Base-by-base conservation (phyloP, 2,113 vertebrate species). In the Collichthys lucidus region DNA sequence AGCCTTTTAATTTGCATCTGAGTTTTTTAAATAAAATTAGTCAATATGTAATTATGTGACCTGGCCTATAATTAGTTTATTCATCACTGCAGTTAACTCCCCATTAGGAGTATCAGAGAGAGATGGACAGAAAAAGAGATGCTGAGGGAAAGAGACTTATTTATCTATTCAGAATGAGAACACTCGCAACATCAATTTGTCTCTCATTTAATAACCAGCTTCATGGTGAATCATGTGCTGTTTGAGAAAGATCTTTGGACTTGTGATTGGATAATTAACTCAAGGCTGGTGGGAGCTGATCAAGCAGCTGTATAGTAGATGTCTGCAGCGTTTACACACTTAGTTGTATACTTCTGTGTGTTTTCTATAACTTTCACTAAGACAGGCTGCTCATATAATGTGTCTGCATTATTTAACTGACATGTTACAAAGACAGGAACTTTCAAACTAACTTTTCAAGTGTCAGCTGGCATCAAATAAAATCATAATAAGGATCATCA, bases 11-110 rank as follows among this genome's bases (percentile, higher is more conserved):
- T 94, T 93, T 94, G 90, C 93, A 93, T 94, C 91, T 84, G 77
- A 88, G 87, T 79, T 92, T 93, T 92, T 91, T 79, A 89, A 95
- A 95, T 94, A 93, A 94, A 94, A 94, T 94, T 88, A 94, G 93
- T 95, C 94, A 92, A 89, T 95, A 94, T 95, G 95, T 94, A 94
- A 96, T 96, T 94, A 94, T 94, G 93, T 94, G 95, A 94, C 95
- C 94, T 91, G 84, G 88, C 68, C 88, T 70, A 42, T 95, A 96
- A 96, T 95, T 95, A 94, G 95, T 95, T 96, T 95, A 95, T 95
- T 94, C 94, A 94, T 93, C 92, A 89, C 88, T 63, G 85, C 87
- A 92, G 91, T 94, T 95, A 95, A 94, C 91, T 95, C 92, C 82
- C 93, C 90, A 92, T 95, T 93, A 92, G 91, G 82, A 86, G 84